phyloP scores from a whole-genome alignment of 2,888 invertebrate species.

The Drosophila heteroneura region DNA sequence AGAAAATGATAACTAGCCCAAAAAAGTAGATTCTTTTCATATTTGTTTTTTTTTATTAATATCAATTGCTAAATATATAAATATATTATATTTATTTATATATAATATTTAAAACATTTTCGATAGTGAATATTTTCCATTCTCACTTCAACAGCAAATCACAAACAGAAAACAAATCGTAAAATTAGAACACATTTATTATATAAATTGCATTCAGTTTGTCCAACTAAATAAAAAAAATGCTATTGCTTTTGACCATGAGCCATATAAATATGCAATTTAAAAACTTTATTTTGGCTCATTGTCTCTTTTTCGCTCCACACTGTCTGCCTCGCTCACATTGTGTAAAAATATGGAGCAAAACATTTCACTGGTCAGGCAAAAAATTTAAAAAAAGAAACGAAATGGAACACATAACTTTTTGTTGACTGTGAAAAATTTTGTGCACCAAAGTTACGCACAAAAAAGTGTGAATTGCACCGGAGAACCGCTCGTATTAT shows the following conservation, averaged over 20 bases:
- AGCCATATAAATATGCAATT: constrained; percentile 62
- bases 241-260: constrained; percentile 48
- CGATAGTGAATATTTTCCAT: constrained; percentile 22
- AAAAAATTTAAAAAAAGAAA: constrained; percentile 1
- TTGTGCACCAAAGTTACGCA: constrained; percentile 49
- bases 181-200: constrained; percentile 35
- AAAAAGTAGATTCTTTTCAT: neutral
- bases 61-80: neutral
- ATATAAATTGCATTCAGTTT: constrained; percentile 45
- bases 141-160: neutral
- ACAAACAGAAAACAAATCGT: constrained; percentile 11
- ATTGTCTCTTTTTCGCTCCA: neutral
- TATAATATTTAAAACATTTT: constrained; percentile 7
- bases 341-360: constrained; percentile 31
- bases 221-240: constrained; percentile 19
- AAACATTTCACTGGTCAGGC: constrained; percentile 25
- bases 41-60: neutral
- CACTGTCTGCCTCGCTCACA: constrained; percentile 1
- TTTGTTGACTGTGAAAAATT: constrained; percentile 58
- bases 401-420: constrained; percentile 37
- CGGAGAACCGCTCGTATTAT: constrained; percentile 28
- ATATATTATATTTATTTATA: neutral
- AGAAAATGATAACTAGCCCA: neutral
- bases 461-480: constrained; percentile 58
- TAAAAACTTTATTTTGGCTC: constrained; percentile 44